phyloP scores from a whole-genome alignment of 2,888 invertebrate genomes.

The Hololepta plana region DNA sequence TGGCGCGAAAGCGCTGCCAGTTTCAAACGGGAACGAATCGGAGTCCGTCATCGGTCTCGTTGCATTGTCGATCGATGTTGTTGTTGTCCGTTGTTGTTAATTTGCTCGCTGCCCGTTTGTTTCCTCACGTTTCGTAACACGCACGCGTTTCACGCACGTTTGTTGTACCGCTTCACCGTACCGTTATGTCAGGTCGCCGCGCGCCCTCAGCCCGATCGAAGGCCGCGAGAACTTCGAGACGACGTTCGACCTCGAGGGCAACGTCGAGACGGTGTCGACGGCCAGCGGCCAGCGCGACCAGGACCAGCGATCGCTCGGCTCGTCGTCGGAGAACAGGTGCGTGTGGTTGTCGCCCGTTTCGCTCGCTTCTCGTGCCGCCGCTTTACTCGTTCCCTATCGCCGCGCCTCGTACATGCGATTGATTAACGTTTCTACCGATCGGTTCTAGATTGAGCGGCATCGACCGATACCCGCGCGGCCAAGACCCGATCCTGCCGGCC shows the following conservation, averaged over 20 bases:
- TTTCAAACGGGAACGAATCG: too few relatives aligned
- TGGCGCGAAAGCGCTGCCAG: too few relatives aligned
- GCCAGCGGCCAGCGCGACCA: constrained; percentile 62
- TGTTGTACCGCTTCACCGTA: too few relatives aligned
- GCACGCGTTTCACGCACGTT: constrained; percentile 13
- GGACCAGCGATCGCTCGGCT: constrained; percentile 39
- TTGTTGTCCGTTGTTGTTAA: too few relatives aligned
- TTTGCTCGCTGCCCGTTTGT: too few relatives aligned
- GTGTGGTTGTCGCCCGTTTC: constrained; percentile 11
- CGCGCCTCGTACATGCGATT: constrained; percentile 3
- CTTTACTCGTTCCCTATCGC: too few relatives aligned
- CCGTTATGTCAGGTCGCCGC: constrained; percentile 25
- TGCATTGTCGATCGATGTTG: too few relatives aligned
- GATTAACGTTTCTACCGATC: too few relatives aligned
- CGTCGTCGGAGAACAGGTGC: constrained; percentile 67
- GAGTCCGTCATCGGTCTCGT: too few relatives aligned
- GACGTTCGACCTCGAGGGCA: constrained; percentile 80
- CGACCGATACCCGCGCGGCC: constrained; percentile 45
- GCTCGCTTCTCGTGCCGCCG: constrained; percentile 8
- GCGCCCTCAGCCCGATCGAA: constrained; percentile 25
- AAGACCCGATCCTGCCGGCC: constrained; percentile 83
- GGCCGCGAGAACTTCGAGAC: constrained; percentile 60
- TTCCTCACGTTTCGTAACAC: not conserved
- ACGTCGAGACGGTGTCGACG: constrained; percentile 79
- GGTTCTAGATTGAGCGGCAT: constrained; percentile 21